Base-by-base conservation (phyloP, 2,113 vertebrate species). In the Aythya baeri region DNA sequence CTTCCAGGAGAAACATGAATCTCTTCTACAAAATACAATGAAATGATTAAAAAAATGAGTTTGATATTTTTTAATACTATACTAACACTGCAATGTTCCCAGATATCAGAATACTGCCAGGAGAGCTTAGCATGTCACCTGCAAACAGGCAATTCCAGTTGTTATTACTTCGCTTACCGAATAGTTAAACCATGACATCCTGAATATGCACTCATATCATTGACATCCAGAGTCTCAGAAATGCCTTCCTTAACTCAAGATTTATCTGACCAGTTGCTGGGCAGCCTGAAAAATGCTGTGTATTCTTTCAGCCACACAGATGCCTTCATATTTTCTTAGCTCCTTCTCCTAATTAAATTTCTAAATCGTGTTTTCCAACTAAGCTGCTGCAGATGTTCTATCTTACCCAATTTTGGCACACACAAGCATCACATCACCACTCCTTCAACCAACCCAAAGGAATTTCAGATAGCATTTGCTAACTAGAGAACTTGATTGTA, bases 31-130 rank as follows among this genome's bases (percentile, higher is more conserved):
- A 71, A 88, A 66, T 1, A 34, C 4, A 17, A 8, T 13, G 5
- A 26, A 58, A 88, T 11, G 10, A 49, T 32, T 61, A 75, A 75
- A 27, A 27, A 85, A 88, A 58, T 15, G 15, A 75, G 4, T 73
- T 62, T 66, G 34, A 25, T 23, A 16, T 31, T 57, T 83, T 72
- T 77, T 70, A 91, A 88, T 32, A 18, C 21, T n/a, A 22, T 80
- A 92, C 27, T 54, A 70, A 65, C 88, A 49, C 18, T 9, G 18
- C 13, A 77, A 9, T 34, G 4, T 57, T 90, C 88, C 67, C 58
- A 92, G 38, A 26, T 54, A 73, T 0, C 61, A 68, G 32, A 70
- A 73, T 68, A 0, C 0, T 86, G 44, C 41, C 44, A 67, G 23
- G 29, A 74, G 18, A 80, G n/a, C 27, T 88, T 66, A 17, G 55